Evolutionary conservation across 1,140 invertebrate species (phyloP).

Genomic region (Drosophila ohnishii): DNA sequence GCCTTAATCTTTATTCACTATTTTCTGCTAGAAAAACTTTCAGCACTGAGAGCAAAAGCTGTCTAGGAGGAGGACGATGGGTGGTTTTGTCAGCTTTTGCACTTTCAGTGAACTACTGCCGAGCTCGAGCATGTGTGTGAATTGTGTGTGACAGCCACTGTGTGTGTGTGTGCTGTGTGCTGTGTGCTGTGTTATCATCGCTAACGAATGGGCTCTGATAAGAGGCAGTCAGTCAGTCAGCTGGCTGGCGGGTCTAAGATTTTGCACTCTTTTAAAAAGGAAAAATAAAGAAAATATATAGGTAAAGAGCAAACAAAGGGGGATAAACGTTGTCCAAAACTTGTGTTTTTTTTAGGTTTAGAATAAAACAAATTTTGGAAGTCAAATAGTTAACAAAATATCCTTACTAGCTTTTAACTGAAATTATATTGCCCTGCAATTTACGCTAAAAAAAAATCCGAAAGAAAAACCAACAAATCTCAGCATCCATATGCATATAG

Average conservation of each 20-base stretch:
- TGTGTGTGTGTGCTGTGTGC: conserved; percentile 13
- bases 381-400: not conserved
- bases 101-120: conserved; percentile 53
- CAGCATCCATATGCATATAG: not conserved
- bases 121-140: not conserved
- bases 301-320: conserved; percentile 24
- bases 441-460: not conserved
- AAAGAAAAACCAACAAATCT: not conserved
- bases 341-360: not conserved
- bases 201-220: conserved; percentile 14
- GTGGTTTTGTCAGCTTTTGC: conserved; percentile 40
- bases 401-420: too few species aligned
- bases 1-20: not conserved
- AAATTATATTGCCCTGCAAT: not conserved
- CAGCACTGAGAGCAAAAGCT: not conserved
- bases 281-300: conserved; percentile 5
- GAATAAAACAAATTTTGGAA: not conserved
- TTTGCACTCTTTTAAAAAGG: conserved; percentile 18
- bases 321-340: not conserved
- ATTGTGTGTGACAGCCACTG: conserved; percentile 9
- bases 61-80: not conserved
- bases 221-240: conserved; percentile 6
- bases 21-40: not conserved
- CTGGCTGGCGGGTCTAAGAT: conserved; percentile 15
- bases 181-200: conserved; percentile 22